Base-by-base conservation (phyloP, 2,888 invertebrate species). In the Patella ulyssiponensis region DNA sequence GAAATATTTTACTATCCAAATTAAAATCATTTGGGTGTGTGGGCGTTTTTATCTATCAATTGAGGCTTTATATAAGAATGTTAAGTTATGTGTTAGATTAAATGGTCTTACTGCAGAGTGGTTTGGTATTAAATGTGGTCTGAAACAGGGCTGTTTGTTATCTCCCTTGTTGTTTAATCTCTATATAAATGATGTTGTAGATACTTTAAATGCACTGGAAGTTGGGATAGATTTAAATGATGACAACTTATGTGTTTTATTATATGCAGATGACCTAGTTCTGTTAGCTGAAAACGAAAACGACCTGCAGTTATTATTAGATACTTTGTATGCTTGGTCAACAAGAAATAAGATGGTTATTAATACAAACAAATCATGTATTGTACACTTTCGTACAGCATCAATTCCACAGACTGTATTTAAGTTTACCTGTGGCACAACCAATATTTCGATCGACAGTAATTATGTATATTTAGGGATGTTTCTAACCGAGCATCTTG, bases 261-360 rank as follows among this genome's bases (percentile, higher is more conserved):
- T 79, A 4, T 82, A 81, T 74, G 79, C 81, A 5, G 79, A 83
- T 73, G 81, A 81, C 64, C 75, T 82, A 58, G 81, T 74, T 5
- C 17, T 83, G 44, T 44, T 81, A 17, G 70, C 77, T 9, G 77
- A 80, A 74, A 80, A 73, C 53, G 74, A 72, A n/a, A 15, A 33
- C 69, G 81, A 82, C 64, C 64, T 81, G 52, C 80, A 82, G 64
- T 14, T 20, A 23, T 20, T 81, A 44, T 20, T 82, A n/a, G 73
- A 81, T 77, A 73, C 15, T 23, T 27, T 83, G 5, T 27, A 69
- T 58, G 33, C 44, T 17, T 81, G 83, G 82, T 80, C 80, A 69
- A 53, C 51, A 15, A 7, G 44, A n/a, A 81, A 79, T 78, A 69
- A 69, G 70, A 77, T 80, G 73, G 14, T 15, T n/a, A 69, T 83